Percentiles rank a stretch among this genome's conserved stretches.
These are phyloP conservation scores for Nomada lathburiana DNA, from an alignment of 2,888 invertebrate genomes.

Conservation along the genomic window DNA sequence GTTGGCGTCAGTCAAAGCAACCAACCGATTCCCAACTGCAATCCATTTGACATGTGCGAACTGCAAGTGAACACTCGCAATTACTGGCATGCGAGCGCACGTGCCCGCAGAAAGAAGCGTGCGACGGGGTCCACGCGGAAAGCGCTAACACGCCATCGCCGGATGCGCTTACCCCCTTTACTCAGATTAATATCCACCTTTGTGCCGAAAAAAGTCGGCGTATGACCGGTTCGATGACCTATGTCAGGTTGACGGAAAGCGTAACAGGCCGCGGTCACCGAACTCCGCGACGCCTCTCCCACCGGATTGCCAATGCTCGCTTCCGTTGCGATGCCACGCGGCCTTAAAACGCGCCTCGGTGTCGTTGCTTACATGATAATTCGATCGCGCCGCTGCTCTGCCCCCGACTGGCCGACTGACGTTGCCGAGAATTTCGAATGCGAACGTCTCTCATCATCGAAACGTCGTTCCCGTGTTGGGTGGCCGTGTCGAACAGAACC, in stretches of 20 bases:
- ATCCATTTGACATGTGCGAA: constrained; percentile 66
- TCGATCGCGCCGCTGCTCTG: constrained; percentile 14
- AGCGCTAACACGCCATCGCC: constrained; percentile 70
- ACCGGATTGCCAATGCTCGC: constrained; percentile 24
- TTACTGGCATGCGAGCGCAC: constrained; percentile 56
- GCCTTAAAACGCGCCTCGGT: constrained; percentile 8
- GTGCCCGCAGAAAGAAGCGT: constrained; percentile 48
- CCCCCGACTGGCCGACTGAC: constrained; percentile 15
- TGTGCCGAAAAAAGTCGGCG: constrained; percentile 62
- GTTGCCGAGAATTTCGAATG: constrained; percentile 14
- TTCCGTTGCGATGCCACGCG: constrained; percentile 36
- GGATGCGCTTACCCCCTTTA: constrained; percentile 73
- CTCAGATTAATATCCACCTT: constrained; percentile 76
- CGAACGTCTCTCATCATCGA: constrained; percentile 29
- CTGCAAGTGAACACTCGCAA: constrained; percentile 54
- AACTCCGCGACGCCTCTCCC: constrained; percentile 33
- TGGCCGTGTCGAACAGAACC: neutral
- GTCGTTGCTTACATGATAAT: constrained; percentile 32
- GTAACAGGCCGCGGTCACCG: constrained; percentile 43
- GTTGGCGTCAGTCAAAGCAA: constrained; percentile 53
- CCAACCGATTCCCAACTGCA: constrained; percentile 53
- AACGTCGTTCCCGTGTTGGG: constrained; percentile 13
- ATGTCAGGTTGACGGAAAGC: constrained; percentile 59
- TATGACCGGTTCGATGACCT: constrained; percentile 58
- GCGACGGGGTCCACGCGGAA: constrained; percentile 56